Evolutionary conservation across 2,888 invertebrate species (phyloP).

Genomic region (Leptothorax acervorum): DNA sequence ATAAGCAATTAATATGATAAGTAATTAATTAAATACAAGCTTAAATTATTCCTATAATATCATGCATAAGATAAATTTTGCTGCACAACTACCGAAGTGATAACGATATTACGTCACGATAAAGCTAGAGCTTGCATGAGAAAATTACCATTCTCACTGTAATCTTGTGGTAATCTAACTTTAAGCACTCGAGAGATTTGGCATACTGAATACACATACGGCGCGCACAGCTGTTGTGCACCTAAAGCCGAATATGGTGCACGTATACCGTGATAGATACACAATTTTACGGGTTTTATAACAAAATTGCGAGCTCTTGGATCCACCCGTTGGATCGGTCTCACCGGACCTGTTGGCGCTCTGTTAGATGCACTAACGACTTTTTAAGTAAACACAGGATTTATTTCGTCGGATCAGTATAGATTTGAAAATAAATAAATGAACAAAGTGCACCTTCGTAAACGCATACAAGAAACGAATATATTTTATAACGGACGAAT

Average conservation of each 20-base stretch:
- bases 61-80: background rate
- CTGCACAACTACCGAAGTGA: background rate
- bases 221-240: background rate
- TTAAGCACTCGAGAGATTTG: constrained; percentile 30
- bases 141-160: constrained; percentile 45
- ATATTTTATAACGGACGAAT: background rate
- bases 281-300: constrained; percentile 25
- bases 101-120: constrained; percentile 17
- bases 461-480: background rate
- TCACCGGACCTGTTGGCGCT: background rate
- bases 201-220: constrained; percentile 20
- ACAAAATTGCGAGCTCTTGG: constrained; percentile 24
- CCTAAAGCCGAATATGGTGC: background rate
- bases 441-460: background rate
- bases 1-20: background rate
- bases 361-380: background rate
- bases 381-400: constrained; percentile 15
- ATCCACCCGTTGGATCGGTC: background rate
- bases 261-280: constrained; percentile 1
- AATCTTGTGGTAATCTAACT: constrained; percentile 46
- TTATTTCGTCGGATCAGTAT: background rate
- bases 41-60: background rate
- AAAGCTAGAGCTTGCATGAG: constrained; percentile 23
- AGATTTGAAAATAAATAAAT: constrained; percentile 5
- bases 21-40: background rate